phyloP scores from a whole-genome alignment of 2,888 invertebrate species.

The Tribolium freemani region DNA sequence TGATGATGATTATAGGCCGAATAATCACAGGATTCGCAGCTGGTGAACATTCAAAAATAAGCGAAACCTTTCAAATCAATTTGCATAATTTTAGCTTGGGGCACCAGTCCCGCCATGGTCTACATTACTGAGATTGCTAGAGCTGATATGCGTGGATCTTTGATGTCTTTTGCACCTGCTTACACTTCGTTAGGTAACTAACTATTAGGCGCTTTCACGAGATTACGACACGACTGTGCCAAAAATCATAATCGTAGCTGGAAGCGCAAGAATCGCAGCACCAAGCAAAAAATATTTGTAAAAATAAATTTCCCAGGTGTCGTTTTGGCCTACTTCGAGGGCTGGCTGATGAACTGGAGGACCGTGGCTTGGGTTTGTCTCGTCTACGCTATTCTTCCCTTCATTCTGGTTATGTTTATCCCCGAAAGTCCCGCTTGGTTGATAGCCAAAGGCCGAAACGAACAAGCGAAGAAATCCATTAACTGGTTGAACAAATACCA shows the following conservation, averaged over 20 bases:
- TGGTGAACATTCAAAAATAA: constrained; percentile 60
- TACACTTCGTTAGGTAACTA: constrained; percentile 72
- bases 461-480: constrained; percentile 70
- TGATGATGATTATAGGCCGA: constrained; percentile 70
- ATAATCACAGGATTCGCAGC: constrained; percentile 72
- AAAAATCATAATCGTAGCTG: not conserved
- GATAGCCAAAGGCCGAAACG: constrained; percentile 70
- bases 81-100: constrained; percentile 66
- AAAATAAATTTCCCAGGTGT: too few relatives aligned
- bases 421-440: constrained; percentile 75
- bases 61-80: not conserved
- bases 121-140: constrained; percentile 75
- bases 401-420: constrained; percentile 69
- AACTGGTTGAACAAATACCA: constrained; percentile 69
- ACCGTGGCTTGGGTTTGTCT: constrained; percentile 72
- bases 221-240: not conserved
- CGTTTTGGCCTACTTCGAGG: constrained; percentile 71
- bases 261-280: too few relatives aligned
- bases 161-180: constrained; percentile 73
- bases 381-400: constrained; percentile 69
- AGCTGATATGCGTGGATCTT: constrained; percentile 72
- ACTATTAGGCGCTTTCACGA: not conserved
- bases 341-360: constrained; percentile 72
- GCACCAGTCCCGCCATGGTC: constrained; percentile 74
- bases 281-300: too few relatives aligned